Evolutionary conservation across 2,113 vertebrate genomes (phyloP).

Genomic region (Mobula birostris): DNA sequence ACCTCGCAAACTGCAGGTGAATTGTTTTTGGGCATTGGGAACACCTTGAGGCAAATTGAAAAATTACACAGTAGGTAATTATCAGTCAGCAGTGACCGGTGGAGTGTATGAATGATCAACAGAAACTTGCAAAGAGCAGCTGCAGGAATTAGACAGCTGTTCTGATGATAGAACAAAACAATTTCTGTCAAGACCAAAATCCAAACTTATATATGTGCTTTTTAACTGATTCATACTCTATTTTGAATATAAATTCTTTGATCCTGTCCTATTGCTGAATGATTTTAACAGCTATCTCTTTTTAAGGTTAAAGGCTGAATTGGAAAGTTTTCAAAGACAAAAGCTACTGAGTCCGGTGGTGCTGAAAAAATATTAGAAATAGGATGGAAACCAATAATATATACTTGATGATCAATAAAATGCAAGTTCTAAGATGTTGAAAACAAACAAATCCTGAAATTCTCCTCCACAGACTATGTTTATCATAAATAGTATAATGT

Average conservation of each 20-base stretch:
- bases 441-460: not conserved
- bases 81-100: constrained; percentile 28
- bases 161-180: not conserved
- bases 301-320: not conserved
- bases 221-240: not conserved
- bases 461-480: not conserved
- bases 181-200: not conserved
- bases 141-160: constrained; percentile 25
- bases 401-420: not conserved
- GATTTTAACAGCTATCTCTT: not conserved
- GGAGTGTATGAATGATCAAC: constrained; percentile 28
- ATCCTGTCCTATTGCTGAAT: not conserved
- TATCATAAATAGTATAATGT: not conserved
- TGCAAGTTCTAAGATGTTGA: not conserved
- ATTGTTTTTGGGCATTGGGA: constrained; percentile 30
- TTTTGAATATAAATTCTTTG: not conserved
- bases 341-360: not conserved
- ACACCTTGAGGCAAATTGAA: constrained; percentile 33
- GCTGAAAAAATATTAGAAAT: not conserved
- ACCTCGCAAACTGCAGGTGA: constrained; percentile 34
- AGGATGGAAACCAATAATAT: not conserved
- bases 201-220: not conserved
- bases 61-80: constrained; percentile 37
- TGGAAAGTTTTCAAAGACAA: constrained; percentile 17
- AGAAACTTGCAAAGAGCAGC: constrained; percentile 33